Conservation (phyloP, 2,797 vertebrate genomes). For the Darevskia nairensis region DNA sequence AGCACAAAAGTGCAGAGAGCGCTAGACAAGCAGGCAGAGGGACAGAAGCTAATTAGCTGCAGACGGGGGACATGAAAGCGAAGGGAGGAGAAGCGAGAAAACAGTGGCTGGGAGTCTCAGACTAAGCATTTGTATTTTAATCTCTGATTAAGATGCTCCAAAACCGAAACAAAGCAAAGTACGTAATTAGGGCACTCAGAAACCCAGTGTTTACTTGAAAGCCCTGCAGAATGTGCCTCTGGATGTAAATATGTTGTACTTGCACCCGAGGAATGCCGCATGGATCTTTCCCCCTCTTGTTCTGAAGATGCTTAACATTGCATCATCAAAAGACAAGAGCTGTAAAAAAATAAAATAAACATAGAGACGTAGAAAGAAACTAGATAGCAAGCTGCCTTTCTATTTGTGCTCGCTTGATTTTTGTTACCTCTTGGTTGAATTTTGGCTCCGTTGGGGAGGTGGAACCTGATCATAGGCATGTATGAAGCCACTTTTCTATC, state of each 20-base stretch:
- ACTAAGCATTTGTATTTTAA: conserved; percentile 1
- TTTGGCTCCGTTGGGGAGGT: background rate
- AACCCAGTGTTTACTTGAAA: background rate
- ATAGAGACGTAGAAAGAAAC: background rate
- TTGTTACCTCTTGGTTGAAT: background rate
- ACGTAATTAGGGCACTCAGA: background rate
- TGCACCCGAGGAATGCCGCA: background rate
- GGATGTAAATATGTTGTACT: accelerated
- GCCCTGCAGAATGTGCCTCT: background rate
- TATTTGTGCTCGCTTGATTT: background rate
- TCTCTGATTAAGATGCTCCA: conserved; percentile 1
- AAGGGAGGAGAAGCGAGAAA: background rate
- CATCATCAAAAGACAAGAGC: background rate
- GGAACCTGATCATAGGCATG: background rate
- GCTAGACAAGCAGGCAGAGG: background rate
- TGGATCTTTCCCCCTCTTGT: background rate
- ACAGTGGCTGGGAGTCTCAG: conserved; percentile 1
- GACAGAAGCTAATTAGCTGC: conserved; percentile 12
- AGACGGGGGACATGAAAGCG: conserved; percentile 3
- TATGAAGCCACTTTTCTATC: background rate
- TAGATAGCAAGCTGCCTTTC: background rate
- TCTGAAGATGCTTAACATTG: background rate
- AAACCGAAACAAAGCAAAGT: background rate
- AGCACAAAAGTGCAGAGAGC: background rate
- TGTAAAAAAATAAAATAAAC: background rate